Percentiles rank a stretch among this genome's conserved stretches.
phyloP scores from a whole-genome alignment of 2,888 invertebrate species.

The Nebria brevicollis region DNA sequence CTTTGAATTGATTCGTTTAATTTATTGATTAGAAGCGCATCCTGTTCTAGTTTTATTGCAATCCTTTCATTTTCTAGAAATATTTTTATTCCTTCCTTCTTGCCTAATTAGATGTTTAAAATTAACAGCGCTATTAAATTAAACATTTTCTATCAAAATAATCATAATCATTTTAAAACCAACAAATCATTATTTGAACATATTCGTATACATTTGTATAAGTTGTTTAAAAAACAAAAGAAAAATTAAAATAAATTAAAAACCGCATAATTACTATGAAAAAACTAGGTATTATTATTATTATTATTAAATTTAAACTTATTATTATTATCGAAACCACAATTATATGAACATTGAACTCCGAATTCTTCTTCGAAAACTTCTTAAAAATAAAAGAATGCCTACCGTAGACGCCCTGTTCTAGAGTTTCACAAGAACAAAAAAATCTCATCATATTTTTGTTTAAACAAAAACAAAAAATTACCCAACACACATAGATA shows the following conservation, averaged over 20 bases:
- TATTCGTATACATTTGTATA: too few relatives aligned
- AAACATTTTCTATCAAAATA: too few relatives aligned
- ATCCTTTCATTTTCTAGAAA: constrained; percentile 35
- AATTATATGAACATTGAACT: background rate
- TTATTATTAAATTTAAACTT: background rate
- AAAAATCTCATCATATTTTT: constrained; percentile 24
- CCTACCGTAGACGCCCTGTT: constrained; percentile 8
- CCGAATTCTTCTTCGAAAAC: constrained; percentile 7
- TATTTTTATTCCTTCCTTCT: constrained; percentile 31
- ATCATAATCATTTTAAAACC: too few relatives aligned
- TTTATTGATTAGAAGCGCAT: constrained; percentile 12
- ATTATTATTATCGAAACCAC: background rate
- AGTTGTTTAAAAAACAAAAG: background rate
- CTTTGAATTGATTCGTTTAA: constrained; percentile 5
- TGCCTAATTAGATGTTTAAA: too few relatives aligned
- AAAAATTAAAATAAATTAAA: background rate
- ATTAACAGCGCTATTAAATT: too few relatives aligned
- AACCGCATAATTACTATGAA: background rate
- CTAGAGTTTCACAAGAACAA: constrained; percentile 11
- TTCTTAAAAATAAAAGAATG: constrained; percentile 28
- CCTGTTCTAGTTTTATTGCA: constrained; percentile 26
- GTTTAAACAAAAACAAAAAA: constrained; percentile 22
- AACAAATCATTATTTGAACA: too few relatives aligned
- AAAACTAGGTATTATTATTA: background rate
- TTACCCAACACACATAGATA: constrained; percentile 4